Evolutionary conservation across 2,888 invertebrate genomes (phyloP), one percentile per base, ranked within the genome.

Genomic region (Eristalis pertinax): DNA sequence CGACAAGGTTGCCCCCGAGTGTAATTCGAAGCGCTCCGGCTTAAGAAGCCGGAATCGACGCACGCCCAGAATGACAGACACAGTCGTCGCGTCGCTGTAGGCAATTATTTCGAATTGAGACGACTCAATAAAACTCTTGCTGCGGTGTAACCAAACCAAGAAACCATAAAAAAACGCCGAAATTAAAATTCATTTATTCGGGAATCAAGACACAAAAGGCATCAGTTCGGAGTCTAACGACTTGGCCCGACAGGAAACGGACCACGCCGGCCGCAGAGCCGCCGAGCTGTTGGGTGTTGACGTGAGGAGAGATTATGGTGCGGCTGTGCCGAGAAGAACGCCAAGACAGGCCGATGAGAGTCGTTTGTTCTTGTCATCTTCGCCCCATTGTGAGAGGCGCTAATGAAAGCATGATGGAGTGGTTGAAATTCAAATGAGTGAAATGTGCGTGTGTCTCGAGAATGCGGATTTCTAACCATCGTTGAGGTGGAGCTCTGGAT

Each of bases 111-210:
- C 29, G 19, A 19, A 19, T n/a, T n/a, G 50, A 50, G 19, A 50
- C 50, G 50, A 19, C 50, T 50, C 35, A 69, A 69, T 56, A 56
- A 10, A 32, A 69, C 32, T 38, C 26, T n/a, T n/a, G 43, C 15
- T n/a, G 26, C 35, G 60, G 24, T 24, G n/a, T 64, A 24, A 29
- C 24, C 24, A 26, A 26, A 4, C 26, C 2, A 62, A 62, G 32
- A 32, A 10, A 32, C 8, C 8, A 10, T 5, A 5, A 32, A 69
- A 24, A 69, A 50, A 32, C 38, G 50, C 32, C 32, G 26, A 22
- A 69, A 78, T 72, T 72, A 63, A 65, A 58, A 65, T 65, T 78
- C 58, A 72, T 67, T 67, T 79, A 79, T 79, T 79, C 72, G 78
- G 78, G 78, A 67, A 58, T 70, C 19, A 50, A 1, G 50, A 19